A percentile compares a stretch with the other conserved stretches of the same genome.
phyloP scores from a whole-genome alignment of 2,113 vertebrate genomes.

The Anseranas semipalmata region DNA sequence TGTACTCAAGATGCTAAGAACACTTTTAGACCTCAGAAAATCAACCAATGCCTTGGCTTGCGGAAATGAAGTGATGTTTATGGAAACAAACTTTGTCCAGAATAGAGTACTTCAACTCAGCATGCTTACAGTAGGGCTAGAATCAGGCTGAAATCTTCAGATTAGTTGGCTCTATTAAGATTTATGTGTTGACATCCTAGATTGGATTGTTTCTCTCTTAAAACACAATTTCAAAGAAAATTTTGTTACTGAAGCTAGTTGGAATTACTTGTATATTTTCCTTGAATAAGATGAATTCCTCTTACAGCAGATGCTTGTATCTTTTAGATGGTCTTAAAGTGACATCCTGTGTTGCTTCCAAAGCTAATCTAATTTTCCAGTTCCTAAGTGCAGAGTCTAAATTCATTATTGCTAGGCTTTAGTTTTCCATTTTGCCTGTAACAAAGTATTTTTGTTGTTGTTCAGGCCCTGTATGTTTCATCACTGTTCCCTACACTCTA shows the following conservation, averaged over 20 bases:
- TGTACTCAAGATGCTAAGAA: neutral
- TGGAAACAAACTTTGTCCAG: neutral
- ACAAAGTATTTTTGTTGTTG: neutral
- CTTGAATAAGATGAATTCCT: neutral
- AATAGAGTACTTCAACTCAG: neutral
- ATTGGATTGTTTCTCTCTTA: neutral
- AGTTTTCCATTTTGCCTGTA: neutral
- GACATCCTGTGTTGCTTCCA: neutral
- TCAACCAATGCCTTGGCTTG: neutral
- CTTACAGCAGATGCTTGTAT: neutral
- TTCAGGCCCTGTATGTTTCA: neutral
- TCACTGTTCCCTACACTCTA: neutral
- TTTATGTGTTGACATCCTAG: neutral
- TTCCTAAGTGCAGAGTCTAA: neutral
- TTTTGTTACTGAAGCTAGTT: neutral
- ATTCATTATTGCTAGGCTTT: neutral
- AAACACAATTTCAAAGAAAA: neutral
- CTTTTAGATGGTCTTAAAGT: neutral
- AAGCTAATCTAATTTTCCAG: neutral
- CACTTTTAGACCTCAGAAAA: neutral
- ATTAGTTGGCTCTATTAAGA: neutral
- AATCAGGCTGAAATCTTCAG: neutral
- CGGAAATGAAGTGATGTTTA: neutral
- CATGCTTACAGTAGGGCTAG: neutral
- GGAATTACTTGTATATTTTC: neutral